These are phyloP conservation scores for Antigone vipio DNA, from an alignment of 2,113 vertebrate genomes.

Conservation along the genomic window DNA sequence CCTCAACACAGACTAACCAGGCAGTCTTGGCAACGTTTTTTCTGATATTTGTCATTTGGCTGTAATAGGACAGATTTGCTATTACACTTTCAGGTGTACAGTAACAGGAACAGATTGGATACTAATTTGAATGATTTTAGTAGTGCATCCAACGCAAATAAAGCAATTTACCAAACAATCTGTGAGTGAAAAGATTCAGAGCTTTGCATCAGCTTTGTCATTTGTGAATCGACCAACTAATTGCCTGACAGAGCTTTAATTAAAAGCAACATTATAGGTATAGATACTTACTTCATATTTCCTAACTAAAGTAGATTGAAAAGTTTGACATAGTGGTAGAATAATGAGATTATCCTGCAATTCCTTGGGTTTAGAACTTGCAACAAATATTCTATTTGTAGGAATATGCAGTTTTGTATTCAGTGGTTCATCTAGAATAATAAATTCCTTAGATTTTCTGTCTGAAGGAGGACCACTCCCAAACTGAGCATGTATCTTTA, in stretches of 20 bases:
- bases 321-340: background rate
- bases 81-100: background rate
- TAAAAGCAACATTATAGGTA: background rate
- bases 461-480: background rate
- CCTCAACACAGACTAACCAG: background rate
- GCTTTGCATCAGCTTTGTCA: background rate
- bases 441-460: background rate
- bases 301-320: background rate
- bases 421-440: background rate
- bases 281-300: background rate
- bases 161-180: background rate
- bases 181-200: background rate
- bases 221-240: background rate
- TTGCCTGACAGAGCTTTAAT: background rate
- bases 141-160: background rate
- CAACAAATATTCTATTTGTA: background rate
- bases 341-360: background rate
- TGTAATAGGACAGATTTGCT: constrained; percentile 10
- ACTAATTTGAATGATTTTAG: background rate
- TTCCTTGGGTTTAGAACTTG: background rate
- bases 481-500: background rate
- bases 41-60: constrained; percentile 17
- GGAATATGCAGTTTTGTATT: background rate
- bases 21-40: background rate
- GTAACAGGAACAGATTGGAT: constrained; percentile 5